Evolutionary conservation across 2,113 vertebrate genomes (phyloP), one percentile per base, ranked within the genome.

Genomic region (Thunnus maccoyii): DNA sequence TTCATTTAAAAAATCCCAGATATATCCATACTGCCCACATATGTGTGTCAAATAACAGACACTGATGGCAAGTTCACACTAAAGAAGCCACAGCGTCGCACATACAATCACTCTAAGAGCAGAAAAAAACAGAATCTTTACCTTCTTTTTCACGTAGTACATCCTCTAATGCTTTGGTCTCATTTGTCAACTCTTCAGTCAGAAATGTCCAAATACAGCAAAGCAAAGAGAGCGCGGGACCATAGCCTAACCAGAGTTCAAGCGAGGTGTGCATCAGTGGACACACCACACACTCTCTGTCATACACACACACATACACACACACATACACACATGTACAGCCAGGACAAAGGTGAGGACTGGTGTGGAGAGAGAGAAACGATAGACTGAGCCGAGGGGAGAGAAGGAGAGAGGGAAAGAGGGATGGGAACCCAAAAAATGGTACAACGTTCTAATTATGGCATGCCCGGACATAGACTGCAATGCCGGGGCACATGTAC

Each of bases 81-180:
- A 11, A 27, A 74, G 16, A n/a, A 50, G 0, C 4, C 6, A 76
- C 20, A 55, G 16, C 48, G 58, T 30, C 2, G 4, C 27, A 30
- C 27, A 30, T 4, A 30, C 51, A 41, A n/a, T 68, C 22, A 66
- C 0, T 2, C 32, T 36, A 20, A n/a, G 16, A 72, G 12, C 61
- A 74, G 52, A 85, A 70, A 61, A 86, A 82, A 52, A 72, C 17
- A 72, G 36, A 47, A 66, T 25, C 30, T 83, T 94, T 95, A 95
- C 94, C 94, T 95, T 95, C 91, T 95, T 95, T 81, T 95, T 94
- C 80, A 95, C 92, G 92, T 93, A 94, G 88, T 94, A 94, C 94
- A 95, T 95, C 86, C 89, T 95, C 83, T 91, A 88, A 70, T 58
- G 66, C 75, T 63, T 78, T 48, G 51, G 27, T 67, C 82, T 89